Base-by-base conservation (phyloP, 2,888 invertebrate genomes). In the Alcis repandata region DNA sequence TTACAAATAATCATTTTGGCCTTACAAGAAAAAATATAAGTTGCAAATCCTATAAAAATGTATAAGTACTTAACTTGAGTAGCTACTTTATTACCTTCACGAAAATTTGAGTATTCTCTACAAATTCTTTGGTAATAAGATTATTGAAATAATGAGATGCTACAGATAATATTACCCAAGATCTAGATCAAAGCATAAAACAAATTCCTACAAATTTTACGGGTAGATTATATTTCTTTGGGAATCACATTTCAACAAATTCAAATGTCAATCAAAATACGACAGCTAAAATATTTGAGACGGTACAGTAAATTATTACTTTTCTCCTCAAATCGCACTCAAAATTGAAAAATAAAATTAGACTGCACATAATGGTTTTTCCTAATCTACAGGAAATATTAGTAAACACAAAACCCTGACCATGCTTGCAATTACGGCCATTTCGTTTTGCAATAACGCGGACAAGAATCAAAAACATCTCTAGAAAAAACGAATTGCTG, bases 401-500 rank as follows among this genome's bases (percentile, higher is more conserved):
- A 8, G 3, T 13, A 0, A 11, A 1, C n/a, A 2, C 15, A 22
- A 53, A 53, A 20, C 13, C 2, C n/a, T 22, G 15, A 40, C 15
- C 10, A 22, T n/a, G 27, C 27, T 27, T 27, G 1, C 1, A 27
- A 7, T 22, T 36, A 11, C 38, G 19, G 8, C 27, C 41, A 53
- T 22, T 49, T 32, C 4, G 20, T 7, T 38, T 15, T 13, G 45
- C 19, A 53, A 54, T 56, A 19, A 32, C 43, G 32, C 32, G 33
- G 56, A 19, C 43, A 19, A 32, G 7, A 43, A 43, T 32, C 8
- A 4, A 43, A 53, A 53, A 27, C 11, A 53, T 11, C n/a, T 53
- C 19, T 17, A 51, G 27, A 32, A n/a, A 48, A 48, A 1, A 27
- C n/a, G n/a, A n/a, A n/a, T n/a, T n/a, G n/a, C n/a, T n/a, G 36